phyloP scores from a whole-genome alignment of 2,888 invertebrate genomes.

The Ceramica pisi region DNA sequence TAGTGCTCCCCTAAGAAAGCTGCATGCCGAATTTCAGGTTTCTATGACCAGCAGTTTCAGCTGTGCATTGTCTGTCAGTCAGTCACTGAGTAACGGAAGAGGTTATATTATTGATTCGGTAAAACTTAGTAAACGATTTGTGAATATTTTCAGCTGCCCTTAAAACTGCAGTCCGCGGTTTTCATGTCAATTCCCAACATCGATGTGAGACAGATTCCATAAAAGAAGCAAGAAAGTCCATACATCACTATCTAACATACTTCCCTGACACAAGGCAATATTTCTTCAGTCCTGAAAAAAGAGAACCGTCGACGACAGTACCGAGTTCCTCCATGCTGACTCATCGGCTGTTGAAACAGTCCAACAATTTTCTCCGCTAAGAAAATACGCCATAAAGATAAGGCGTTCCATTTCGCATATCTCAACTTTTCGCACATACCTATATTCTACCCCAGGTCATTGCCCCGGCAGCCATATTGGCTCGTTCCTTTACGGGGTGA shows the following conservation, averaged over 20 bases:
- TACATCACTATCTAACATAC: conserved; percentile 24
- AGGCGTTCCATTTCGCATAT: conserved; percentile 41
- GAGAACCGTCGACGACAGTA: background rate
- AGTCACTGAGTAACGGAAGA: no score
- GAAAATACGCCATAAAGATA: conserved; percentile 43
- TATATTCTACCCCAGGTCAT: conserved; percentile 47
- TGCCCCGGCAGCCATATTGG: conserved; percentile 39
- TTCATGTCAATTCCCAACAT: background rate
- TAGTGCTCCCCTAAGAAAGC: no score
- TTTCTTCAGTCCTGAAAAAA: conserved; percentile 26
- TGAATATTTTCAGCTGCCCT: no score
- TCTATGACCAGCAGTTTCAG: no score
- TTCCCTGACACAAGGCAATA: conserved; percentile 18
- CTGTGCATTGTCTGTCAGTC: no score
- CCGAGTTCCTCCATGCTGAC: conserved; percentile 21
- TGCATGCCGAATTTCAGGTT: no score
- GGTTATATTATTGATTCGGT: no score
- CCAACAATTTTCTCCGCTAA: conserved; percentile 45
- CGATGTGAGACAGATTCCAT: conserved; percentile 13
- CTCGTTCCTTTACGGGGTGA: conserved; percentile 57
- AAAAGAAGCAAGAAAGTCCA: conserved; percentile 18
- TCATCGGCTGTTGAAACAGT: conserved; percentile 28
- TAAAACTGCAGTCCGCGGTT: background rate
- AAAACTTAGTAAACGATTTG: no score
- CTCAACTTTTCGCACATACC: conserved; percentile 50